Base-by-base conservation (phyloP, 2,797 vertebrate species). In the Taeniopygia guttata region DNA sequence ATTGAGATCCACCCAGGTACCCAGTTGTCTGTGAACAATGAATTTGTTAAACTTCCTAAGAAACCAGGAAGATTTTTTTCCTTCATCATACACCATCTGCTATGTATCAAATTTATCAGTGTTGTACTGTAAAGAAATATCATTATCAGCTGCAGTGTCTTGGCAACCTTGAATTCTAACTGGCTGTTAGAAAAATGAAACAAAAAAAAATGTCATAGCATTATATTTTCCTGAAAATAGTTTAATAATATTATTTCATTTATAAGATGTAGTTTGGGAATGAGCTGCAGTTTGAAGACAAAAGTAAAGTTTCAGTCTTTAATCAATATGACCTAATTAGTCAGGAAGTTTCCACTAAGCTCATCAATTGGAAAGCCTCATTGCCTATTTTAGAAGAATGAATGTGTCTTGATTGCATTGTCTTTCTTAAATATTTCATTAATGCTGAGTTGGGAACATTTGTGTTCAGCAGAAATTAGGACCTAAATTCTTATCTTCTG, bases 401-500 rank as follows among this genome's bases (percentile, higher is more conserved):
- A 88, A 81, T 69, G 16, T 40, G 34, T 64, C 81, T 63, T 90
- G 81, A 92, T 94, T 93, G 34, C 74, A 79, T 36, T 93, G 58
- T 84, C 23, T 76, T 94, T 90, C 60, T 42, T 82, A 86, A 93
- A 87, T 89, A 93, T 84, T 84, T 90, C 45, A 76, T 90, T 90
- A 95, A 64, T 54, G 27, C 13, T 67, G 46, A 43, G 5, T 51
- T 90, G 34, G 20, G 38, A 80, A 73, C 38, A 36, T 26, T 63
- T 56, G 26, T 63, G n/a, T 58, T 86, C 59, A 82, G 62, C 52
- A 84, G n/a, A 93, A 95, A 76, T 67, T 34, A 59, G 40, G 48
- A 78, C 52, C 59, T 70, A 51, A 86, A 90, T 59, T 89, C 45
- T 80, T 79, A 27, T 59, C 34, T 91, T 55, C n/a, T 45, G 9